Base-by-base conservation (phyloP, 2,113 vertebrate species). In the Lepisosteus oculatus region DNA sequence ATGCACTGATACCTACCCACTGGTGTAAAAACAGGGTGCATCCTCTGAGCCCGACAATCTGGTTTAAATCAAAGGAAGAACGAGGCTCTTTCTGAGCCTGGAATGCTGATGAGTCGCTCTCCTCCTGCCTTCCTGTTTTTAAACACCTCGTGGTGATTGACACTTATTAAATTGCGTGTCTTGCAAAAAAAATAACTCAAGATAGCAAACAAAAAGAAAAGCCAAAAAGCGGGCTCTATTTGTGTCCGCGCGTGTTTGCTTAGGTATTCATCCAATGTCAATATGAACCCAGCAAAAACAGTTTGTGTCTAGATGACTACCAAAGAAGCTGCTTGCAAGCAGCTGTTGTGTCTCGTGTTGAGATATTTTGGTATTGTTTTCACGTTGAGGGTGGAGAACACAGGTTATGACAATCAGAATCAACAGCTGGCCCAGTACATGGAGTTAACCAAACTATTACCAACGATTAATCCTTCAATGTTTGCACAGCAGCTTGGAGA, bases 61-160 rank as follows among this genome's bases (percentile, higher is more conserved):
- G 13, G 9, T 43, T 47, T 66, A 59, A 55, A 41, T 54, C 75
- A 77, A 45, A 74, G 77, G 73, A 77, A 76, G 59, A 59, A 45
- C 9, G 15, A 45, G 41, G 64, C 61, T 12, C 54, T 74, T 66
- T 73, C 65, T 51, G 55, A 51, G 51, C 57, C 51, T 43, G 42
- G 55, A 43, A 65, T 8, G 17, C 14, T 56, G 41, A 44, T 12
- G 55, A 67, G 57, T 59, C 59, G 68, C 69, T 69, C 43, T n/a
- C 44, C 47, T 59, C 74, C 68, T 61, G 55, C 55, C 70, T 77
- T 77, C 73, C 75, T 75, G 66, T 72, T 66, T 66, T 67, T 43
- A 69, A 71, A 72, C 66, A 14, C 8, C 8, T 64, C 45, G 29
- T 42, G 42, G 66, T 69, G 72, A 74, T 64, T 63, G 72, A 74